These are phyloP conservation scores for Bradypodion ventrale DNA, from an alignment of 2,797 vertebrate genomes.

Conservation along the genomic window DNA sequence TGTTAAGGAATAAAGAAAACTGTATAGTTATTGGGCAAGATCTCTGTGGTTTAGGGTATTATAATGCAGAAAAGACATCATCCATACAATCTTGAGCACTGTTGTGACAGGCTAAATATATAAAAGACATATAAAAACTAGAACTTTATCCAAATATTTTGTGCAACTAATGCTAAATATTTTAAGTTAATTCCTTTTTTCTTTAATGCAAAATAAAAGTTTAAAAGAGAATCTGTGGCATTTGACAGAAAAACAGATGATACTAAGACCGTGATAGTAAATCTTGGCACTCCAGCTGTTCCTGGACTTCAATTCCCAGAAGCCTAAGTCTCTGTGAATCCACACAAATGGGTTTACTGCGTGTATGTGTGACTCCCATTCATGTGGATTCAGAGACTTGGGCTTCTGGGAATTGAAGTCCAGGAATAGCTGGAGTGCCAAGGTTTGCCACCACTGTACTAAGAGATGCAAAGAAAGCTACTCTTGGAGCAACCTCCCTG, in stretches of 20 bases:
- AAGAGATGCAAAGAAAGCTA: constrained; percentile 82
- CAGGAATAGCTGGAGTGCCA: no score
- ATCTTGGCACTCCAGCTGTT: no score
- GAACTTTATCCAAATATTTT: constrained; percentile 92
- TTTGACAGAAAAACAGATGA: constrained; percentile 78
- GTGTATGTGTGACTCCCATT: no score
- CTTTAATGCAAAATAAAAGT: constrained; percentile 85
- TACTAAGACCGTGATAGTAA: no score
- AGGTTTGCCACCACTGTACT: no score
- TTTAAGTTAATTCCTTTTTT: constrained; percentile 84
- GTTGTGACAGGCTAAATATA: constrained; percentile 89
- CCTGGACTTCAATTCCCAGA: no score
- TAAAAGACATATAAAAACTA: constrained; percentile 99
- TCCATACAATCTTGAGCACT: constrained; percentile 83
- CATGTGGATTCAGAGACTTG: no score
- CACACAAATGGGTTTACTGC: no score
- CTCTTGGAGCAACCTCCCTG: constrained; percentile 77
- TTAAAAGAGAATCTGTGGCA: constrained; percentile 80
- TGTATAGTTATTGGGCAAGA: constrained; percentile 77
- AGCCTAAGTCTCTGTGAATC: no score
- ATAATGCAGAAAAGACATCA: constrained; percentile 80
- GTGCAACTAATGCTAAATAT: constrained; percentile 86
- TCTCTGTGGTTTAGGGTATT: constrained; percentile 80
- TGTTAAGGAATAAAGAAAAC: constrained; percentile 80
- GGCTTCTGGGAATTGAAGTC: no score